Conservation (phyloP, 2,113 vertebrate species). For the Porphyrio hochstetteri region DNA sequence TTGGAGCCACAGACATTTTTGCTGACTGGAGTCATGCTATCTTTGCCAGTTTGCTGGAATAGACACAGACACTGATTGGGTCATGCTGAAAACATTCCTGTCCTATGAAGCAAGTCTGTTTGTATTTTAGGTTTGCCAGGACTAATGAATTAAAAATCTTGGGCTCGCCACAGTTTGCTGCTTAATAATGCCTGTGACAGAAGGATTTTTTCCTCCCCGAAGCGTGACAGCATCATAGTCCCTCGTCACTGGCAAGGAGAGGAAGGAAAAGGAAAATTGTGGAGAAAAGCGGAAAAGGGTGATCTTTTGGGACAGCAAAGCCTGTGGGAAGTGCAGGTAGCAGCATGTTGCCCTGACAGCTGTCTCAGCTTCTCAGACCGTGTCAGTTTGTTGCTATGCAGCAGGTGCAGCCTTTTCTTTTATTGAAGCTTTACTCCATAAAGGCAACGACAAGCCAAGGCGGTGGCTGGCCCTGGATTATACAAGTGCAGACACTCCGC, state of each 20-base stretch:
- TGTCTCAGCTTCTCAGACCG: slow-evolving; percentile 78
- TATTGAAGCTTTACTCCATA: slow-evolving; percentile 75
- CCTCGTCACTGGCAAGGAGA: slow-evolving; percentile 59
- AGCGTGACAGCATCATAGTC: slow-evolving; percentile 72
- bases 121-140: slow-evolving; percentile 84
- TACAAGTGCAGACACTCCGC: slow-evolving; percentile 77
- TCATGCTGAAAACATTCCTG: slow-evolving; percentile 87
- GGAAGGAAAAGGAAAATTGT: slow-evolving; percentile 68
- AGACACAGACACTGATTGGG: slow-evolving; percentile 83
- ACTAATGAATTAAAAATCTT: slow-evolving; percentile 84
- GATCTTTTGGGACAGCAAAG: slow-evolving; percentile 69
- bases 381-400: slow-evolving; percentile 77
- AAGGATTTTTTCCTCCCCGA: slow-evolving; percentile 75
- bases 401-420: slow-evolving; percentile 81
- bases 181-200: slow-evolving; percentile 79
- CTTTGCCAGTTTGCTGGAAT: slow-evolving; percentile 93
- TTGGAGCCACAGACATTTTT: slow-evolving; percentile 89
- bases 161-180: slow-evolving; percentile 69
- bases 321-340: slow-evolving; percentile 82
- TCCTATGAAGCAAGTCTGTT: slow-evolving; percentile 83
- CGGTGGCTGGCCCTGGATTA: slow-evolving; percentile 80
- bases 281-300: slow-evolving; percentile 67
- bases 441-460: slow-evolving; percentile 78
- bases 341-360: slow-evolving; percentile 75
- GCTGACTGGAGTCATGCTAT: slow-evolving; percentile 91